These are phyloP conservation scores for Halyomorpha halys DNA, from an alignment of 1,140 invertebrate genomes.

Conservation along the genomic window DNA sequence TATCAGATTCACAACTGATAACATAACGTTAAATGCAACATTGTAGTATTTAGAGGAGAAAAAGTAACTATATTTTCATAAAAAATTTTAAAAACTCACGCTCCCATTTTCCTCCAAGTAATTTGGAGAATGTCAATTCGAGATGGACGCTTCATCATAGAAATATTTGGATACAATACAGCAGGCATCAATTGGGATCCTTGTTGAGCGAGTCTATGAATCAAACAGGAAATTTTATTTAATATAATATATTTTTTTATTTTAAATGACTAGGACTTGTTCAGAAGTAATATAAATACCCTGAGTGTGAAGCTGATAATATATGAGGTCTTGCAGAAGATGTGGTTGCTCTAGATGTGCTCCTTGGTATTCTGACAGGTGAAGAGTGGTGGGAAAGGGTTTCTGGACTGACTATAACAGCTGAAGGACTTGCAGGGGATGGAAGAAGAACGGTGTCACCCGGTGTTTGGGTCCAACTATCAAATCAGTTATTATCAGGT, in stretches of 20 bases:
- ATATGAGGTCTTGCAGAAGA: constrained; percentile 26
- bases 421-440: constrained; percentile 56
- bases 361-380: constrained; percentile 27
- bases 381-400: constrained; percentile 41
- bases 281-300: constrained; percentile 18
- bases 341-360: constrained; percentile 26
- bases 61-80: too few species aligned
- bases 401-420: constrained; percentile 62
- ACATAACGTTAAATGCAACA: too few species aligned
- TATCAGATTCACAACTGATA: too few species aligned
- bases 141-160: constrained; percentile 37
- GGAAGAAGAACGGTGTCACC: constrained; percentile 40
- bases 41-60: too few species aligned
- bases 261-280: background rate
- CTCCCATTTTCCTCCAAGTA: constrained; percentile 40
- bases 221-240: background rate
- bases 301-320: constrained; percentile 29
- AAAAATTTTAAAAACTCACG: constrained; percentile 34
- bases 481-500: constrained; percentile 3
- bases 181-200: constrained; percentile 28
- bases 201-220: constrained; percentile 28
- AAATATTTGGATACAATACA: constrained; percentile 29
- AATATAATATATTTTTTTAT: background rate
- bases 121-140: constrained; percentile 40
- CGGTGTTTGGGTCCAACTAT: constrained; percentile 24